Evolutionary conservation across 2,113 vertebrate species (phyloP).

Genomic region (Macquaria australasica): DNA sequence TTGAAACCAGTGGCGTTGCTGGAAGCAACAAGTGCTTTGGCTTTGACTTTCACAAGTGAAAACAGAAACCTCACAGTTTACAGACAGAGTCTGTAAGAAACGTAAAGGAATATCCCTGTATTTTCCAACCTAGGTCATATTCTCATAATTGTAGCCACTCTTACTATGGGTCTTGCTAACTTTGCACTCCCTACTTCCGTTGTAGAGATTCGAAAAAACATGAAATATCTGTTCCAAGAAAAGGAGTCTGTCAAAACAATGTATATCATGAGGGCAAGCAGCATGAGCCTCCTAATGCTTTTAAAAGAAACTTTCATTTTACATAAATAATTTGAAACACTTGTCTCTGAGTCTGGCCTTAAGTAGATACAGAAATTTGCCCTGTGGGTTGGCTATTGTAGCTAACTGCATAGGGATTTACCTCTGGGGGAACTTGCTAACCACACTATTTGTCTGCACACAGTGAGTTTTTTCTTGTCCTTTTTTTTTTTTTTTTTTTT

Average conservation of each 20-base stretch:
- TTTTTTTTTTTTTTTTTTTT: not conserved
- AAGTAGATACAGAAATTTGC: not conserved
- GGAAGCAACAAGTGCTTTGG: conserved; percentile 47
- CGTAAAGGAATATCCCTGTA: not conserved
- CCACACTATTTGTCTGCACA: not conserved
- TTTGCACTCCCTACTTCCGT: not conserved
- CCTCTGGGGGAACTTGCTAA: not conserved
- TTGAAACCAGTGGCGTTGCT: conserved; percentile 60
- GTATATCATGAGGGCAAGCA: not conserved
- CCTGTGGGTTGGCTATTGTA: not conserved
- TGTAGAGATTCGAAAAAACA: not conserved
- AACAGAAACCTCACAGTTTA: conserved; percentile 49
- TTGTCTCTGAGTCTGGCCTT: not conserved
- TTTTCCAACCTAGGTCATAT: not conserved
- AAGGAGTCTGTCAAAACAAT: conserved; percentile 7
- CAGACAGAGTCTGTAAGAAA: not conserved
- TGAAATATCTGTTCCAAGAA: conserved; percentile 1
- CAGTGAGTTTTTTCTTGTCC: no score
- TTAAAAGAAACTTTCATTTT: not conserved
- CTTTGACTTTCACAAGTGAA: conserved; percentile 45
- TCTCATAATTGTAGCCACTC: not conserved
- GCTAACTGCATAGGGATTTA: not conserved
- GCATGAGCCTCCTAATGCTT: not conserved
- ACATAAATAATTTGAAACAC: conserved; percentile 2
- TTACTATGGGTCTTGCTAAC: not conserved